Percentiles rank a stretch among this genome's conserved stretches.
Conservation (phyloP, 2,113 vertebrate species). For the Oxyura jamaicensis region DNA sequence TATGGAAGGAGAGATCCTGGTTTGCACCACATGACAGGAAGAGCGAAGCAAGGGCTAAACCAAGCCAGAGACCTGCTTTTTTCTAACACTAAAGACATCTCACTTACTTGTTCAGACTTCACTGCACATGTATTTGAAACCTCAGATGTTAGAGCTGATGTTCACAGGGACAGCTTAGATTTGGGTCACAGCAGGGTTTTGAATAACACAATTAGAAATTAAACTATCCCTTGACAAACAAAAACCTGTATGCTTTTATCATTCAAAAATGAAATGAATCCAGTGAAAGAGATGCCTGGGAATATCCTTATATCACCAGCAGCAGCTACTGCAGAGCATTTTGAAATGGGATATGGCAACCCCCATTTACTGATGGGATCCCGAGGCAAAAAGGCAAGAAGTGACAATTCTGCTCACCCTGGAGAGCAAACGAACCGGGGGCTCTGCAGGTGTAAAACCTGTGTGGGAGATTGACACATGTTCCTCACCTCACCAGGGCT, state of each 20-base stretch:
- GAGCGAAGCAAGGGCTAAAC: neutral
- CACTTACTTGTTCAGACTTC: neutral
- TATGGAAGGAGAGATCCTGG: neutral
- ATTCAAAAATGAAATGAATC: neutral
- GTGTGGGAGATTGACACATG: neutral
- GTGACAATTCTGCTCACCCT: neutral
- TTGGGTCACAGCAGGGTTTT: neutral
- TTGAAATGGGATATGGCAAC: neutral
- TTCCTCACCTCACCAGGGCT: neutral
- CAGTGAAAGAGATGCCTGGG: neutral
- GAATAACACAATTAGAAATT: neutral
- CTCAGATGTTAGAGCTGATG: neutral
- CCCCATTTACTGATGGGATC: neutral
- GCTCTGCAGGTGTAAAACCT: slow-evolving; percentile 46
- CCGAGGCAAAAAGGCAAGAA: neutral
- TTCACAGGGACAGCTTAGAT: neutral
- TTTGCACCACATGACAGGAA: neutral
- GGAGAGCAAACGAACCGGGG: neutral
- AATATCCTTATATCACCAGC: neutral
- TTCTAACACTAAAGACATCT: neutral
- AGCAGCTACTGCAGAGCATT: neutral
- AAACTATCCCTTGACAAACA: neutral
- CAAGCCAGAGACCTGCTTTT: neutral
- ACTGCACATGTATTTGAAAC: neutral
- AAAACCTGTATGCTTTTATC: neutral